phyloP scores from a whole-genome alignment of 1,140 invertebrate genomes.

The Brachionus rubens region DNA sequence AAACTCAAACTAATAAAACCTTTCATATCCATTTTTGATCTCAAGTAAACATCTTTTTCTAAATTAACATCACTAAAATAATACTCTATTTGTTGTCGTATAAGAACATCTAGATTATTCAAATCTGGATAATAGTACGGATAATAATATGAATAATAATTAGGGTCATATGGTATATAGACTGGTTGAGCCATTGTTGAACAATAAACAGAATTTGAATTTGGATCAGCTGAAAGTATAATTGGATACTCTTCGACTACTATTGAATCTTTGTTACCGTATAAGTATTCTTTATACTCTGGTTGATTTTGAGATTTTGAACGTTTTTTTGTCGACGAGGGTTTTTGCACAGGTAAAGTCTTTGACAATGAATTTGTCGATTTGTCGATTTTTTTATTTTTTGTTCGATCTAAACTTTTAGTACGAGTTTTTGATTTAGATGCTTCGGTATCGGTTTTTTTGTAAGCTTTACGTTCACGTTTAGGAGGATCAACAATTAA shows the following conservation, averaged over 20 bases:
- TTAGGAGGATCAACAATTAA: not conserved
- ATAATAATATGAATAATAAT: not conserved
- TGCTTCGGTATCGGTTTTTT: not conserved
- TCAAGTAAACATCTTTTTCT: conserved; percentile 87
- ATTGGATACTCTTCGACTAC: conserved; percentile 41
- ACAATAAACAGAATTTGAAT: conserved; percentile 8
- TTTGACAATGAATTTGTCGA: not conserved
- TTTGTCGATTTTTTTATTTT: conserved; percentile 9
- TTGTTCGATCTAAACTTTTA: conserved; percentile 13
- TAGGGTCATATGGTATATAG: not conserved
- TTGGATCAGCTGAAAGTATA: conserved; percentile 30
- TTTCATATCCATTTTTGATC: conserved; percentile 89
- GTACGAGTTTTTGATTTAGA: not conserved
- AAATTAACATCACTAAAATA: conserved; percentile 98
- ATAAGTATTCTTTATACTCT: conserved; percentile 39
- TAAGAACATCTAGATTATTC: not conserved
- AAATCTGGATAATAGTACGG: conserved; percentile 18
- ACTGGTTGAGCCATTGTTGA: conserved; percentile 21
- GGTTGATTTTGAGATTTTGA: conserved; percentile 27
- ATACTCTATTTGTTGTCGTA: conserved; percentile 69
- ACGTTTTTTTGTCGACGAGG: not conserved
- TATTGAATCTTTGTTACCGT: conserved; percentile 31
- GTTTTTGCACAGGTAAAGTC: not conserved
- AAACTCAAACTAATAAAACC: conserved; percentile 87
- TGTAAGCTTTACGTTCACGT: not conserved